Percentiles rank a stretch among this genome's conserved stretches.
Evolutionary conservation across 2,797 vertebrate genomes (phyloP).

Genomic region (Pantherophis vulpinus): DNA sequence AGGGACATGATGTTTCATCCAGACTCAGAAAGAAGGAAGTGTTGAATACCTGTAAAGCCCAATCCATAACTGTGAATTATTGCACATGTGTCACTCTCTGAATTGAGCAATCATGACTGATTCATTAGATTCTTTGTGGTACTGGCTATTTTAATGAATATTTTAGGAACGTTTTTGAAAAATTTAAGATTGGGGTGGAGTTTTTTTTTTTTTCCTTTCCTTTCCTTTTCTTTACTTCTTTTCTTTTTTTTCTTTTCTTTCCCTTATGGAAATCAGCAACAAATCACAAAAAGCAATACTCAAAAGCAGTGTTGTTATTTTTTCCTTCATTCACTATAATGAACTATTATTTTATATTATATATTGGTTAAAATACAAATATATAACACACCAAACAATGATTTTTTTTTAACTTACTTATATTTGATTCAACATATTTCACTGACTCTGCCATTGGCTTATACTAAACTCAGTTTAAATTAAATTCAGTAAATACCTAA

Average conservation of each 20-base stretch:
- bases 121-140: conserved; percentile 49
- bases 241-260: neutral
- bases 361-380: neutral
- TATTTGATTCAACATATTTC: neutral
- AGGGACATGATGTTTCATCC: conserved; percentile 10
- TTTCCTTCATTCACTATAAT: conserved; percentile 7
- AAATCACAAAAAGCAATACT: conserved; percentile 30
- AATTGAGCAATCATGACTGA: conserved; percentile 49
- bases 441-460: neutral
- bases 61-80: conserved; percentile 14
- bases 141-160: conserved; percentile 48
- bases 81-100: conserved; percentile 33
- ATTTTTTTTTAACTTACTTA: neutral
- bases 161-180: conserved; percentile 38
- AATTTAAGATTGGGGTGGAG: neutral
- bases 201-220: neutral
- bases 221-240: neutral
- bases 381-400: neutral
- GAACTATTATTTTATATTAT: neutral
- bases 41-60: conserved; percentile 46
- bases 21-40: conserved; percentile 27
- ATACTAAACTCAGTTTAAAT: neutral
- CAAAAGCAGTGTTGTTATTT: conserved; percentile 27
- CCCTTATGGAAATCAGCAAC: neutral
- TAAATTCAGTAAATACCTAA: neutral